A percentile compares a stretch with the other conserved stretches of the same genome.
phyloP scores from a whole-genome alignment of 2,797 vertebrate genomes.

The Scolopax rusticola region DNA sequence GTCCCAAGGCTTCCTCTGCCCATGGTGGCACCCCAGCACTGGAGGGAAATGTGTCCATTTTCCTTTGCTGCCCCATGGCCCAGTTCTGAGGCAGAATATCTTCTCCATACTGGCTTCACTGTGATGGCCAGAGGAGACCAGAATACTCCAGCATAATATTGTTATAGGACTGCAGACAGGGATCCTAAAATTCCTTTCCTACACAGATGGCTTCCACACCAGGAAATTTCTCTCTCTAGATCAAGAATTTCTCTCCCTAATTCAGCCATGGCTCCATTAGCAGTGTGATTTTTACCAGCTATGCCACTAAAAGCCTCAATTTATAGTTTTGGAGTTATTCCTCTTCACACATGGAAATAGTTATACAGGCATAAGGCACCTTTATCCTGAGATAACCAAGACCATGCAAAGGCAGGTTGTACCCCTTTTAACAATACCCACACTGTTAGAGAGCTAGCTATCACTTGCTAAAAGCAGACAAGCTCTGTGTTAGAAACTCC shows the following conservation, averaged over 20 bases:
- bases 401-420: conserved; percentile 34
- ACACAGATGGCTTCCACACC: background rate
- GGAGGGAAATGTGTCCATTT: rapidly evolving
- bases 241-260: background rate
- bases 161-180: background rate
- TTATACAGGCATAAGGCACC: conserved; percentile 35
- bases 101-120: background rate
- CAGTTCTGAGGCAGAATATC: background rate
- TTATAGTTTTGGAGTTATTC: conserved; percentile 40
- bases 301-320: background rate
- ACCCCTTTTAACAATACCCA: conserved; percentile 39
- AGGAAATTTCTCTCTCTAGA: background rate
- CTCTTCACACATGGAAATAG: conserved; percentile 52
- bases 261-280: background rate
- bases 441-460: conserved; percentile 35
- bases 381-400: conserved; percentile 63
- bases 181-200: background rate
- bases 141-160: background rate
- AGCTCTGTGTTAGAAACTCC: background rate
- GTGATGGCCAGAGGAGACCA: background rate
- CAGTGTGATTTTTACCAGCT: background rate
- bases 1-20: background rate
- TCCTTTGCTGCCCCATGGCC: background rate
- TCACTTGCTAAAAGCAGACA: background rate
- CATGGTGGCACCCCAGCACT: rapidly evolving